Conservation (phyloP, 2,888 invertebrate genomes). For the Tinea semifulvella region DNA sequence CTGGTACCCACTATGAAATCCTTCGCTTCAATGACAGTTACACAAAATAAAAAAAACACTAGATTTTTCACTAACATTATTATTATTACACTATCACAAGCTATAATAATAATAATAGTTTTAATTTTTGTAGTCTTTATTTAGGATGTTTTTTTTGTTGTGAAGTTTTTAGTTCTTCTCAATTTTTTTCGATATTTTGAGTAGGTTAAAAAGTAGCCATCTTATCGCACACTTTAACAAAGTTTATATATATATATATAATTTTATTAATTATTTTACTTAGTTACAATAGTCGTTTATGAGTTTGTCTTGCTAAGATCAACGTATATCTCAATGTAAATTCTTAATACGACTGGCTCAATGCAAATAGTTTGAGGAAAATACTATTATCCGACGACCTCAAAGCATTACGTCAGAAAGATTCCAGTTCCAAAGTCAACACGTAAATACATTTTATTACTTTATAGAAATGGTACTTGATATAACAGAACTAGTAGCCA, state of each 20-base stretch:
- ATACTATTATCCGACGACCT: not conserved
- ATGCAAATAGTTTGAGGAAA: conserved; percentile 8
- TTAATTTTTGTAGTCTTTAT: not conserved
- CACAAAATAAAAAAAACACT: conserved; percentile 31
- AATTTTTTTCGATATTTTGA: too few species aligned
- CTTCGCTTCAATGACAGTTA: conserved; percentile 35
- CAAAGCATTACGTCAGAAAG: conserved; percentile 2
- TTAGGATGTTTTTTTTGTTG: too few species aligned
- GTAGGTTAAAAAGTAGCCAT: too few species aligned
- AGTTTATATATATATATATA: too few species aligned
- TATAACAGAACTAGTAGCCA: too few species aligned
- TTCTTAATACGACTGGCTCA: conserved; percentile 1
- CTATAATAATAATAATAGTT: not conserved
- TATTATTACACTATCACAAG: not conserved
- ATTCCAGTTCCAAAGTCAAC: conserved; percentile 11
- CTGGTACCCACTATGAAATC: conserved; percentile 44
- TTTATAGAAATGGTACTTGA: not conserved
- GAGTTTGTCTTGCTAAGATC: not conserved
- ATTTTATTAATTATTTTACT: too few species aligned
- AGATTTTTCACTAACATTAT: conserved; percentile 15
- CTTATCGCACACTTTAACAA: too few species aligned
- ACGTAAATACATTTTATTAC: conserved; percentile 8
- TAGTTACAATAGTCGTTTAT: too few species aligned
- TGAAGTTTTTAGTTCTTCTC: too few species aligned
- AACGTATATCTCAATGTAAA: not conserved